Evolutionary conservation across 2,888 invertebrate genomes (phyloP).

Genomic region (Andrena marginata): DNA sequence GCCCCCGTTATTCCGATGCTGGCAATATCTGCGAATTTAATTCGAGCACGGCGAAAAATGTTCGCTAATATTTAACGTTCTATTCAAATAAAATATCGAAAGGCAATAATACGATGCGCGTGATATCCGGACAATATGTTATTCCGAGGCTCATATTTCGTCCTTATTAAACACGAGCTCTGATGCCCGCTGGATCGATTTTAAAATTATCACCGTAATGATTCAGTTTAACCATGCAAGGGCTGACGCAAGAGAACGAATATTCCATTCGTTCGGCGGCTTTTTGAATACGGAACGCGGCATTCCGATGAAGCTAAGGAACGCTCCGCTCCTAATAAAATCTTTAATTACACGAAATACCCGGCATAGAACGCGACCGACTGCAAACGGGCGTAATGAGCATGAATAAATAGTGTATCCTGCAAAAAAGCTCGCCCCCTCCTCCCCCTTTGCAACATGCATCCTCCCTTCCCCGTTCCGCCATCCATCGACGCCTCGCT

Average conservation of each 20-base stretch:
- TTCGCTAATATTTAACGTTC: slow-evolving; percentile 46
- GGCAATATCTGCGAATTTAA: slow-evolving; percentile 20
- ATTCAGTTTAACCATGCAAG: slow-evolving; percentile 31
- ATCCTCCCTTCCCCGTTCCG: slow-evolving; percentile 15
- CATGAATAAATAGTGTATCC: slow-evolving; percentile 65
- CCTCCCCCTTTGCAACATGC: slow-evolving; percentile 15
- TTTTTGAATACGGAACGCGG: slow-evolving; percentile 4
- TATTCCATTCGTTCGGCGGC: slow-evolving; percentile 5
- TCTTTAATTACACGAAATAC: slow-evolving; percentile 64
- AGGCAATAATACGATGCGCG: slow-evolving; percentile 27
- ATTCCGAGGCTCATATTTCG: slow-evolving; percentile 11
- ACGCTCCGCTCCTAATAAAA: slow-evolving; percentile 40
- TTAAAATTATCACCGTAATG: slow-evolving; percentile 29
- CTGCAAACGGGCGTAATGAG: slow-evolving; percentile 57
- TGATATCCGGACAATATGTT: slow-evolving; percentile 16
- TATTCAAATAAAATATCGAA: slow-evolving; percentile 9
- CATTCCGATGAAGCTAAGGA: slow-evolving; percentile 27
- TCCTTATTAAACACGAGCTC: slow-evolving; percentile 32
- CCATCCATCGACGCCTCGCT: slow-evolving; percentile 34
- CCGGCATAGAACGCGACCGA: slow-evolving; percentile 53
- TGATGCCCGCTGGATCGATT: slow-evolving; percentile 8
- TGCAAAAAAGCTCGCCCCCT: slow-evolving; percentile 46
- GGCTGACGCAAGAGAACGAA: neutral
- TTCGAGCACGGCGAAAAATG: slow-evolving; percentile 24
- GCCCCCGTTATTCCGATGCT: slow-evolving; percentile 12